Evolutionary conservation across 2,113 vertebrate genomes (phyloP).

Genomic region (Acinonyx jubatus): DNA sequence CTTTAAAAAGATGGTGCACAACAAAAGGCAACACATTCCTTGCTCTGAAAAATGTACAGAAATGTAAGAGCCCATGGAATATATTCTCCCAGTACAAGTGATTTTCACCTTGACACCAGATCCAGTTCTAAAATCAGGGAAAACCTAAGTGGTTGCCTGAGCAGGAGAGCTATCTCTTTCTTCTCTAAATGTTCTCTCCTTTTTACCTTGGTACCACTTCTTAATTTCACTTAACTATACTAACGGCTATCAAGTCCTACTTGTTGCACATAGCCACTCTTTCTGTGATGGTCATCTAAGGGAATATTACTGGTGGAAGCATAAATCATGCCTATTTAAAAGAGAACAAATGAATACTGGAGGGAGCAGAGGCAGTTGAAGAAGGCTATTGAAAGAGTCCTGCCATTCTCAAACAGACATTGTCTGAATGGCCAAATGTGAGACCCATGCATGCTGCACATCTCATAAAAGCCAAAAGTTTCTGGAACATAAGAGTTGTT

Average conservation of each 20-base stretch:
- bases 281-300: background rate
- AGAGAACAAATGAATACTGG: fast-evolving
- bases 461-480: background rate
- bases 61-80: background rate
- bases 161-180: background rate
- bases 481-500: background rate
- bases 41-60: background rate
- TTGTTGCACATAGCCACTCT: background rate
- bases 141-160: background rate
- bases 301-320: background rate
- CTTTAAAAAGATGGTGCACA: background rate
- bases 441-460: too few relatives aligned
- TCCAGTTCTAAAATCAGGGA: background rate
- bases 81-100: background rate
- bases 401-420: background rate
- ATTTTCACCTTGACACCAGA: background rate
- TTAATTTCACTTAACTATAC: background rate
- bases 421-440: background rate
- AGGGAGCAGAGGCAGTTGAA: background rate
- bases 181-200: background rate
- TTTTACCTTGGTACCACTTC: background rate
- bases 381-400: background rate
- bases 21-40: background rate
- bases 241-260: background rate
- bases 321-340: background rate